Conservation (phyloP, 2,113 vertebrate species). For the Syngnathus floridae region DNA sequence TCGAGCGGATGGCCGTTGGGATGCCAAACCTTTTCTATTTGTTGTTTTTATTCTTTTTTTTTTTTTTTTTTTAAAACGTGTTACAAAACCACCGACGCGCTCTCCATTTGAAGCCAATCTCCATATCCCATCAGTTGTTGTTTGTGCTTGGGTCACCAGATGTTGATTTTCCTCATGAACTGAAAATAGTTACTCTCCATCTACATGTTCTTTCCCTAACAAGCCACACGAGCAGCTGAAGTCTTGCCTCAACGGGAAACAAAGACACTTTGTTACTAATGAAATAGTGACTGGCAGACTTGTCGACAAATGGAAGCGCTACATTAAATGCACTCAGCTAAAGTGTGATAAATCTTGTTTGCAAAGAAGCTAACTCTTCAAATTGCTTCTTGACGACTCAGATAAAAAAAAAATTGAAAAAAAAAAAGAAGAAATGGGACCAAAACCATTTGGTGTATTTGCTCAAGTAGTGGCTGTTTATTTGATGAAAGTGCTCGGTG, state of each 20-base stretch:
- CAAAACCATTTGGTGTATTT: constrained; percentile 27
- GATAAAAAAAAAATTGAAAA: neutral
- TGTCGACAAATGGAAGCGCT: neutral
- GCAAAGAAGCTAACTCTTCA: neutral
- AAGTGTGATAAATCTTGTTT: constrained; percentile 13
- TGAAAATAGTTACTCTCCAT: neutral
- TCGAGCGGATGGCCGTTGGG: neutral
- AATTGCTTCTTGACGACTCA: neutral
- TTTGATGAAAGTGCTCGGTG: neutral
- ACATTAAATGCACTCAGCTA: constrained; percentile 41
- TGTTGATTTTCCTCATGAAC: neutral
- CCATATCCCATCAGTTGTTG: neutral
- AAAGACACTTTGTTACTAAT: constrained; percentile 37
- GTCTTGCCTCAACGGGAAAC: constrained; percentile 17
- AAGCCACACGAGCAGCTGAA: neutral
- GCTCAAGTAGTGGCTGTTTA: constrained; percentile 1
- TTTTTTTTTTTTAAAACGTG: neutral
- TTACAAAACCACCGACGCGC: neutral
- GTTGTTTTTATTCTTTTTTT: neutral
- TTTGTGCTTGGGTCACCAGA: neutral
- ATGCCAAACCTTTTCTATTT: constrained; percentile 1
- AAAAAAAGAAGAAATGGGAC: constrained; percentile 15
- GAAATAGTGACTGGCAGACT: neutral
- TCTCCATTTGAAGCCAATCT: neutral
- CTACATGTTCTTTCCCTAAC: neutral